Base-by-base conservation (phyloP, 2,888 invertebrate genomes). In the Neria commutata region DNA sequence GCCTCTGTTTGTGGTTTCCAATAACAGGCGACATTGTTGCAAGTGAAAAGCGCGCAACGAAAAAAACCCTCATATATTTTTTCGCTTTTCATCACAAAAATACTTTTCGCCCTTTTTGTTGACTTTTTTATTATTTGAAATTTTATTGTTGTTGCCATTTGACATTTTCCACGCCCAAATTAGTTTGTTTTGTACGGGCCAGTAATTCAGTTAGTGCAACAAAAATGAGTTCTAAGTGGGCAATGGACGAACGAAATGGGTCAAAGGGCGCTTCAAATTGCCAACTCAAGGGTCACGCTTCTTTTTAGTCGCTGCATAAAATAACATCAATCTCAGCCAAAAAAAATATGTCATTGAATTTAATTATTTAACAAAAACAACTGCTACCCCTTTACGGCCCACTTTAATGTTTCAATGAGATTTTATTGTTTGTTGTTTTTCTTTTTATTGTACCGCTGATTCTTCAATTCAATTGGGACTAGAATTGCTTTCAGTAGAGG, bases 291-390 rank as follows among this genome's bases (percentile, higher is more conserved):
- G n/a, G n/a, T n/a, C n/a, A n/a, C n/a, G n/a, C n/a, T n/a, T n/a
- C n/a, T n/a, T n/a, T n/a, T n/a, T n/a, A n/a, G n/a, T n/a, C n/a
- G n/a, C n/a, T n/a, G n/a, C 25, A 42, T 45, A 24, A 26, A 34
- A 46, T 45, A 37, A 56, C 56, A 46, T 52, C 47, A 47, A 54
- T 59, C 59, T 58, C 34, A 26, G 25, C 16, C 26, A 46, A 40
- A 37, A 49, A 54, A 25, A 2, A 61, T 61, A 65, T 61, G 58
- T 59, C 63, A 68, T 67, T 63, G 64, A 64, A 64, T 64, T 68
- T 62, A 63, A 64, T 65, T 68, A 67, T 65, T 65, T 64, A n/a
- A 54, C 52, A 60, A 65, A n/a, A 64, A 63, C 64, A 66, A 61
- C 65, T 66, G 68, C 54, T 63, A 59, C 49, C 52, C 55, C 33